These are phyloP conservation scores for Falcunculus frontatus DNA, from an alignment of 2,113 vertebrate species.

Conservation along the genomic window DNA sequence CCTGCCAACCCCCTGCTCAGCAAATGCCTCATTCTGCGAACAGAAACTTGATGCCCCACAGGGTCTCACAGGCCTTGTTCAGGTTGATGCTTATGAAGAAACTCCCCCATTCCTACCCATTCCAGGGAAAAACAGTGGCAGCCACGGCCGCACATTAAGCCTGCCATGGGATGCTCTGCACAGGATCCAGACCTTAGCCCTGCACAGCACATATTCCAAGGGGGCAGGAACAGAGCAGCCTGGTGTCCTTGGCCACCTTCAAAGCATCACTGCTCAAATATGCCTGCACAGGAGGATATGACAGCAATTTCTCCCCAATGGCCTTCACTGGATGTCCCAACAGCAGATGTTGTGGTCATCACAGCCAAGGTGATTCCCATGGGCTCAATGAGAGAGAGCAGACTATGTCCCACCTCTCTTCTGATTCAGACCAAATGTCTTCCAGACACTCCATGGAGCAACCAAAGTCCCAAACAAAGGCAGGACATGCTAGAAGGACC, in stretches of 20 bases:
- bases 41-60: not conserved
- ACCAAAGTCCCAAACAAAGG: not conserved
- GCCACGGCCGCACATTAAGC: accelerated
- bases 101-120: not conserved
- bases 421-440: not conserved
- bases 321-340: not conserved
- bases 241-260: not conserved
- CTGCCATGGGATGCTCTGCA: accelerated
- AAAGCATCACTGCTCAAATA: not conserved
- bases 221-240: not conserved
- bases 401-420: not conserved
- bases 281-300: not conserved
- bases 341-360: not conserved
- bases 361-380: not conserved
- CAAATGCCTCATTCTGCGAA: not conserved
- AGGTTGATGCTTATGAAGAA: not conserved
- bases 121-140: not conserved
- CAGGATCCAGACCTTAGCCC: not conserved
- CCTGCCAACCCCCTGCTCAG: not conserved
- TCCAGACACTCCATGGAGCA: not conserved
- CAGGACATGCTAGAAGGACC: not conserved
- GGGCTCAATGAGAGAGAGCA: not conserved
- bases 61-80: not conserved
- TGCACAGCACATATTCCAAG: accelerated
- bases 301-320: accelerated